phyloP scores from a whole-genome alignment of 2,113 vertebrate genomes.

The Laticauda colubrina region DNA sequence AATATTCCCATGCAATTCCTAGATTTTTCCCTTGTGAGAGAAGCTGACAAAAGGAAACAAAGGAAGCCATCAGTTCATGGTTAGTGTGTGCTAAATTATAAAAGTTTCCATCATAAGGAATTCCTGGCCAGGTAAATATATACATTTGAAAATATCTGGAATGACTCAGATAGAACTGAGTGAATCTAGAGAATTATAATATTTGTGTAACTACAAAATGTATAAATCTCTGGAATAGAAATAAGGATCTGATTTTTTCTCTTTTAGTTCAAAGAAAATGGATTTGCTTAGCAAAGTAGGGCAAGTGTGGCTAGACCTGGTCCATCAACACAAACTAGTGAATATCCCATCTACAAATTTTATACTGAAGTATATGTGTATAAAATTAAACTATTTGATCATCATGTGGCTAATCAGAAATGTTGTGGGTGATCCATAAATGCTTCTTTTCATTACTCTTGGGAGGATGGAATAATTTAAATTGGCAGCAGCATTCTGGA shows the following conservation, averaged over 20 bases:
- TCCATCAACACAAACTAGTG: not conserved
- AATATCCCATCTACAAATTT: not conserved
- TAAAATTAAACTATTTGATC: not conserved
- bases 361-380: not conserved
- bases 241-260: not conserved
- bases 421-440: not conserved
- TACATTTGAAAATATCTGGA: not conserved
- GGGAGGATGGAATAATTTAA: not conserved
- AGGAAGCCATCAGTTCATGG: not conserved
- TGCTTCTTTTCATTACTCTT: not conserved
- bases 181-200: not conserved
- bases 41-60: constrained; percentile 65
- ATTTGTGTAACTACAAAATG: not conserved
- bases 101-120: not conserved
- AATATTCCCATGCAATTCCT: constrained; percentile 84
- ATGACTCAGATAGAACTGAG: not conserved
- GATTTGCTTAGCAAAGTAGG: not conserved
- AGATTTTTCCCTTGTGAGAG: constrained; percentile 84
- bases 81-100: not conserved
- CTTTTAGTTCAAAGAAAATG: not conserved
- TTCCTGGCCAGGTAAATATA: not conserved
- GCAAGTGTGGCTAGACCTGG: not conserved
- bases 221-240: not conserved
- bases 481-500: not conserved
- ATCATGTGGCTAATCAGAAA: not conserved